A percentile compares a stretch with the other conserved stretches of the same genome.
Evolutionary conservation across 2,113 vertebrate species (phyloP).

Genomic region (Oreochromis tanganicae): DNA sequence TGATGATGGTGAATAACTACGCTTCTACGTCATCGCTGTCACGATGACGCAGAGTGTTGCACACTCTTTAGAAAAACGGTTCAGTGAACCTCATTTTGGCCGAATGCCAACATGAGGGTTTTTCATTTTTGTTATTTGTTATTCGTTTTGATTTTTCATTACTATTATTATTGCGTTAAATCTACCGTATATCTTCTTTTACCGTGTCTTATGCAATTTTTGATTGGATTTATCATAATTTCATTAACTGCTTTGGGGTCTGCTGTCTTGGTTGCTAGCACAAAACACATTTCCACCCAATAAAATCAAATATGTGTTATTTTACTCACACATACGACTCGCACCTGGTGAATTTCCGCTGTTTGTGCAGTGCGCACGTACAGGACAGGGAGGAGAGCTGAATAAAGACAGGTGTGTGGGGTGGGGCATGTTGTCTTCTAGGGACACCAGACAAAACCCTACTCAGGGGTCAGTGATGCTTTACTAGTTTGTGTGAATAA

Average conservation of each 20-base stretch:
- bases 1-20: constrained; percentile 6
- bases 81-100: background rate
- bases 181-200: background rate
- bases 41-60: constrained; percentile 41
- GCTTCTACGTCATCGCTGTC: constrained; percentile 44
- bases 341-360: background rate
- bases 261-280: background rate
- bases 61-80: constrained; percentile 21
- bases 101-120: background rate
- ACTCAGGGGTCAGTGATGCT: background rate
- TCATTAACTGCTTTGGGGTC: background rate
- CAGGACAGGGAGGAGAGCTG: background rate
- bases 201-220: background rate
- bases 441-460: background rate
- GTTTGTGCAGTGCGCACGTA: background rate
- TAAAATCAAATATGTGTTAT: background rate
- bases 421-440: background rate
- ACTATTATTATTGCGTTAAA: background rate
- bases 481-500: background rate
- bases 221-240: background rate
- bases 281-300: background rate
- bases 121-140: background rate
- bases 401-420: background rate
- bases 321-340: background rate
- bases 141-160: background rate